Percentiles rank a stretch among this genome's conserved stretches.
phyloP scores from a whole-genome alignment of 2,888 invertebrate genomes.

The Polia nebulosa region DNA sequence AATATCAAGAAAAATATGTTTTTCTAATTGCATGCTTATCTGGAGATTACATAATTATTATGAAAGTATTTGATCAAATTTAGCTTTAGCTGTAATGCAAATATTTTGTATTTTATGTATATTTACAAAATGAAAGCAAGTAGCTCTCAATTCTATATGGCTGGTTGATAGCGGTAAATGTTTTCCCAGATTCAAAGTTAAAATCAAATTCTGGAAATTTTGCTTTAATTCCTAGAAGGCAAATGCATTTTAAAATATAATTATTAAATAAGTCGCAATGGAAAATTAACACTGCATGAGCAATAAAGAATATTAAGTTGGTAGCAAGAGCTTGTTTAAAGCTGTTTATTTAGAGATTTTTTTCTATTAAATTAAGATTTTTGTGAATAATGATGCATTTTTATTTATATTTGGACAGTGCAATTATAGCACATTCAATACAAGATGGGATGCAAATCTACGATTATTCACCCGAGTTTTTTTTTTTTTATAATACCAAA shows the following conservation, averaged over 20 bases:
- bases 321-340: background rate
- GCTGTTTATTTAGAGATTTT: background rate
- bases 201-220: background rate
- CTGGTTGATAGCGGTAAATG: background rate
- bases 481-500: background rate
- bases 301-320: conserved; percentile 11
- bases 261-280: background rate
- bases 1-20: background rate
- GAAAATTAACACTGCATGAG: conserved; percentile 9
- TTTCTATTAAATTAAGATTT: background rate
- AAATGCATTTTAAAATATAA: background rate
- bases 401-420: background rate
- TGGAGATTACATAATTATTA: background rate
- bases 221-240: background rate
- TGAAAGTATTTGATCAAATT: background rate
- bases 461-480: background rate
- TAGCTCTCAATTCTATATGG: background rate
- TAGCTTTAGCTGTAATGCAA: background rate
- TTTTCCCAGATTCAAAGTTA: background rate
- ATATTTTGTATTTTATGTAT: background rate
- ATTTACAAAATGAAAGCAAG: conserved; percentile 7
- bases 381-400: background rate
- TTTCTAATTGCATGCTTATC: conserved; percentile 33
- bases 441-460: background rate
- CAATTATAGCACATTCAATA: background rate